Conservation (phyloP, 2,888 invertebrate species). For the Drosophila neutralis region DNA sequence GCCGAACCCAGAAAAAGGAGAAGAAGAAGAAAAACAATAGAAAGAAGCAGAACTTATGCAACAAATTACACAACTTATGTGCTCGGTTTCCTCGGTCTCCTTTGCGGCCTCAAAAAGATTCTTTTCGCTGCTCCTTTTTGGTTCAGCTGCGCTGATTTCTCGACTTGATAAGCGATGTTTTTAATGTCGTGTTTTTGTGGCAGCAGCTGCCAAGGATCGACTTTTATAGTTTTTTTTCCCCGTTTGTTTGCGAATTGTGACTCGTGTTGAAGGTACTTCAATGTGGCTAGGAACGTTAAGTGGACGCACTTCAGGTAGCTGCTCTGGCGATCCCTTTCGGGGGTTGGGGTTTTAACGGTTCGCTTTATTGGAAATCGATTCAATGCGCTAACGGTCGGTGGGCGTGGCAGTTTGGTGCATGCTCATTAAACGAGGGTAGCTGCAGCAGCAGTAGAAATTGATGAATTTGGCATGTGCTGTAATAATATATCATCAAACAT, state of each 20-base stretch:
- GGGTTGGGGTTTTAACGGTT: constrained; percentile 46
- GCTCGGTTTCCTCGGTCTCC: background rate
- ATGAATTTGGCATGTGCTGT: constrained; percentile 68
- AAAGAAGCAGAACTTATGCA: constrained; percentile 14
- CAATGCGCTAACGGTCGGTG: constrained; percentile 31
- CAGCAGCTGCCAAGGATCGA: constrained; percentile 46
- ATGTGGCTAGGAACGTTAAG: constrained; percentile 6
- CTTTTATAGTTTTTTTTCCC: constrained; percentile 13
- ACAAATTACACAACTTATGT: constrained; percentile 23
- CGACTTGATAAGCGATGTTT: constrained; percentile 36
- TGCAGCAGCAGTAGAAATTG: constrained; percentile 19
- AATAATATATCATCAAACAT: constrained; percentile 59
- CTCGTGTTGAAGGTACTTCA: constrained; percentile 63
- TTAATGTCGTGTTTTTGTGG: constrained; percentile 9
- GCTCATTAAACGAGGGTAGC: constrained; percentile 30
- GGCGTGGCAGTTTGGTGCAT: constrained; percentile 39
- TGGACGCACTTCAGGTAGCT: constrained; percentile 57
- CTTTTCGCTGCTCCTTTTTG: constrained; percentile 20
- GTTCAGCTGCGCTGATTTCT: constrained; percentile 47
- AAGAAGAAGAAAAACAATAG: background rate
- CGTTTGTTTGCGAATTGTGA: constrained; percentile 45
- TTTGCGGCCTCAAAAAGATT: constrained; percentile 15
- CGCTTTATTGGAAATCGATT: constrained; percentile 71
- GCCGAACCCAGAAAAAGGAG: constrained; percentile 7
- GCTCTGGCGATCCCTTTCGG: constrained; percentile 15